Conservation (phyloP, 1,140 invertebrate genomes). For the Drosophila saltans region DNA sequence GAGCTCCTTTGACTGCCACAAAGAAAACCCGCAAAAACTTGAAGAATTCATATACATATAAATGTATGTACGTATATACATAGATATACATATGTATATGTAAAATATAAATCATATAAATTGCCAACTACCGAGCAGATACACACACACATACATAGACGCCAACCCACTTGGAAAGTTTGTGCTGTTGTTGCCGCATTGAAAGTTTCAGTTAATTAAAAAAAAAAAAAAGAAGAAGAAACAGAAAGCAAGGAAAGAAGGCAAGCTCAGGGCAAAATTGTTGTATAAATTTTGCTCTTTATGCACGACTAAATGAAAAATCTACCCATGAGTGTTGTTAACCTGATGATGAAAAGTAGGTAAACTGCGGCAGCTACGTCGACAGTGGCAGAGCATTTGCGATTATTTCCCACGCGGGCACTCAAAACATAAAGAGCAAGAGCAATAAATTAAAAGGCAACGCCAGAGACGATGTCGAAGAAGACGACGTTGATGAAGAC, state of each 20-base stretch:
- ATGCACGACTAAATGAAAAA: conserved; percentile 73
- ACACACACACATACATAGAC: conserved; percentile 23
- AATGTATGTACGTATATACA: not conserved
- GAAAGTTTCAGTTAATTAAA: conserved; percentile 79
- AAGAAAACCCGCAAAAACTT: conserved; percentile 64
- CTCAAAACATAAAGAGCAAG: conserved; percentile 74
- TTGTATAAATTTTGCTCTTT: conserved; percentile 71
- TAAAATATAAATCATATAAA: conserved; percentile 12
- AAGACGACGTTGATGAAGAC: conserved; percentile 37
- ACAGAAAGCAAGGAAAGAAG: not conserved
- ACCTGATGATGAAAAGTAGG: conserved; percentile 81
- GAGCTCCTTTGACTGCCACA: conserved; percentile 30
- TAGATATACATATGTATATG: not conserved
- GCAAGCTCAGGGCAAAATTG: conserved; percentile 38
- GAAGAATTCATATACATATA: conserved; percentile 31
- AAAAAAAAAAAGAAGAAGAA: conserved; percentile 30
- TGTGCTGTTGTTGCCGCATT: conserved; percentile 27
- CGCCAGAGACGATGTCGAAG: conserved; percentile 41
- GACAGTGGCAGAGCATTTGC: conserved; percentile 72
- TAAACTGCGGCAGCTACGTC: conserved; percentile 39
- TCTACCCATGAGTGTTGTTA: conserved; percentile 81
- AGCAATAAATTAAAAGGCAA: conserved; percentile 78
- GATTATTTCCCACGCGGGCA: conserved; percentile 81
- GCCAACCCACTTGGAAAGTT: conserved; percentile 25
- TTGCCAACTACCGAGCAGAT: conserved; percentile 2